Conservation (phyloP, 2,888 invertebrate species). For the Synanthedon myopaeformis region DNA sequence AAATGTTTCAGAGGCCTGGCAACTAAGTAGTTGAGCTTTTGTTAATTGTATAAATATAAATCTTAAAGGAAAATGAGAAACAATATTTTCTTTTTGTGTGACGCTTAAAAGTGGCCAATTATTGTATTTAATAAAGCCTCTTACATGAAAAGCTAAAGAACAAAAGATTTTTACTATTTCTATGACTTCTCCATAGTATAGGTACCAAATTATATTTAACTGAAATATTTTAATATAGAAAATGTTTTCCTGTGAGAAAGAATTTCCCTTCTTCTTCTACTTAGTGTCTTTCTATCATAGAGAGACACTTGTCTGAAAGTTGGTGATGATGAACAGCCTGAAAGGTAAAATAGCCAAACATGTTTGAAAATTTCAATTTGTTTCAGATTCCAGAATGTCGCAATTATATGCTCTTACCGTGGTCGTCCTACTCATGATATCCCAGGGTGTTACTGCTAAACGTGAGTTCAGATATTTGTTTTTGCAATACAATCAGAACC, state of each 20-base stretch:
- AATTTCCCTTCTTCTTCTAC: too few relatives aligned
- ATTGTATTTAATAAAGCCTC: neutral
- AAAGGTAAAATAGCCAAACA: too few relatives aligned
- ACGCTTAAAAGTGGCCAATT: neutral
- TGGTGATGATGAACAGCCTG: too few relatives aligned
- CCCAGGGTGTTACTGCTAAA: conserved; percentile 51
- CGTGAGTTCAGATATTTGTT: conserved; percentile 34
- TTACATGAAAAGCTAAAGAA: neutral
- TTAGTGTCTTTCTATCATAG: too few relatives aligned
- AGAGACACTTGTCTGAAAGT: too few relatives aligned
- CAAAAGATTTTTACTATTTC: neutral
- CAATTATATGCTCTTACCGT: conserved; percentile 35
- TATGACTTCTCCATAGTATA: neutral
- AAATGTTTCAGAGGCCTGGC: too few relatives aligned
- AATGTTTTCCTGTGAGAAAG: too few relatives aligned
- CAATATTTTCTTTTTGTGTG: neutral
- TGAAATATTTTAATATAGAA: too few relatives aligned
- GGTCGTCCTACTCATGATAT: conserved; percentile 35
- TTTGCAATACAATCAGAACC: too few relatives aligned
- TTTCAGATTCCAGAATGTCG: conserved; percentile 34
- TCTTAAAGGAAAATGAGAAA: neutral
- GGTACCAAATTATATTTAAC: too few relatives aligned
- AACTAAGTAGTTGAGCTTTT: too few relatives aligned
- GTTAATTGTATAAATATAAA: too few relatives aligned
- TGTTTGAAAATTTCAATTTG: conserved; percentile 2